Percentiles rank a stretch among this genome's conserved stretches.
These are phyloP conservation scores for Chironomus tepperi DNA, from an alignment of 1,140 invertebrate genomes.

Conservation along the genomic window DNA sequence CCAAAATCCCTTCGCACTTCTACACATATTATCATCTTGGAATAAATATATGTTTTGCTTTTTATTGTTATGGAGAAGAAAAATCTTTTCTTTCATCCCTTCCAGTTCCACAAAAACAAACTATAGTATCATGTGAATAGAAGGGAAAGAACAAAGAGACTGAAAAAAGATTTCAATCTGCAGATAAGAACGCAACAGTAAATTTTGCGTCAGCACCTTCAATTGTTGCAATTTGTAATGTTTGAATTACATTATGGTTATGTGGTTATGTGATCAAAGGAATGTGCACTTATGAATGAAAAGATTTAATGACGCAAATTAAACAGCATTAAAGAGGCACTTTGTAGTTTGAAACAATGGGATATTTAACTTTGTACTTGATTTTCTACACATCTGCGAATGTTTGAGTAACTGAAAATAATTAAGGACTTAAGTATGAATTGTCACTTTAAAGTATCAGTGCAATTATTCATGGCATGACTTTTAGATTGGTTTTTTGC, in stretches of 20 bases:
- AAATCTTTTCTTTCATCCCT: not conserved
- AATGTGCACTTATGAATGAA: not conserved
- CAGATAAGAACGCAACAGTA: constrained; percentile 6
- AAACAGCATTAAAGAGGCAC: no score
- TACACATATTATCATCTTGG: not conserved
- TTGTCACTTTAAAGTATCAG: no score
- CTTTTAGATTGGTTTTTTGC: no score
- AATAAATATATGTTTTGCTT: not conserved
- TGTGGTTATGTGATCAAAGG: not conserved
- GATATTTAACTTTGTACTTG: no score
- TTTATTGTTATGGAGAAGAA: not conserved
- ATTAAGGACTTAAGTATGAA: no score
- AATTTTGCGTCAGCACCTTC: constrained; percentile 9
- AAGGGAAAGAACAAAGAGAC: not conserved
- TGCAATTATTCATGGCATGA: no score
- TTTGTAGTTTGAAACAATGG: no score
- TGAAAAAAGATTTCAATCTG: not conserved
- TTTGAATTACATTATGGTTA: not conserved
- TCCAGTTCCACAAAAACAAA: not conserved
- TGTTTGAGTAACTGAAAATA: no score
- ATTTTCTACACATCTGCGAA: no score
- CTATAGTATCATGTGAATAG: not conserved
- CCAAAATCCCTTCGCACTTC: not conserved
- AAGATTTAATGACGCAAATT: no score
- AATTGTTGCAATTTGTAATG: not conserved